phyloP scores from a whole-genome alignment of 1,140 invertebrate genomes.

The Apis laboriosa region DNA sequence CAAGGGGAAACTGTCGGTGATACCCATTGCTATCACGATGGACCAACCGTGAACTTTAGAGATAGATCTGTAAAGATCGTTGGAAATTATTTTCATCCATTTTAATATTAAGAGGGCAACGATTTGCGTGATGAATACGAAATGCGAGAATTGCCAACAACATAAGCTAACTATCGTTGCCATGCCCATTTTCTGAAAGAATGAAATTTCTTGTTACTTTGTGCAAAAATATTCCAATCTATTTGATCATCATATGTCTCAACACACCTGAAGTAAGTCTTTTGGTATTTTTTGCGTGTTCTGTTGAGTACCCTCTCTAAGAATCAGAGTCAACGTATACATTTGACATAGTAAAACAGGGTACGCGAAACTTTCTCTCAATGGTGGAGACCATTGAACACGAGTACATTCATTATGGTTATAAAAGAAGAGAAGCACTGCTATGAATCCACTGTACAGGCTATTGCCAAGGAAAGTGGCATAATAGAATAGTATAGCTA shows the following conservation, averaged over 20 bases:
- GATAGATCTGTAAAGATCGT: conserved; percentile 78
- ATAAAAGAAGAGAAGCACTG: conserved; percentile 87
- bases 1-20: conserved; percentile 83
- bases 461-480: conserved; percentile 84
- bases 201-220: neutral
- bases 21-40: conserved; percentile 79
- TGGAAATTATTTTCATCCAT: conserved; percentile 83
- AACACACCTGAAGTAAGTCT: conserved; percentile 2
- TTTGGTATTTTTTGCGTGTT: neutral
- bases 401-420: conserved; percentile 91
- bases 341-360: conserved; percentile 84
- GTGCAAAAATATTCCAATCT: too few relatives aligned
- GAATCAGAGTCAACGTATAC: conserved; percentile 76
- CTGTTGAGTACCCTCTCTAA: conserved; percentile 51
- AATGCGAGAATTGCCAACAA: conserved; percentile 90
- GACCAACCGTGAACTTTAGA: conserved; percentile 84
- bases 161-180: conserved; percentile 81
- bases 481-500: conserved; percentile 84
- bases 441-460: conserved; percentile 86
- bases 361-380: conserved; percentile 91
- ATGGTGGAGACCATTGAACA: conserved; percentile 92
- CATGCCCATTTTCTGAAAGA: conserved; percentile 70
- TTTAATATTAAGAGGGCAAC: conserved; percentile 85
- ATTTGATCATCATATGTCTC: neutral
- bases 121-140: conserved; percentile 87